Evolutionary conservation across 2,113 vertebrate species (phyloP).

Genomic region (Haemorhous mexicanus): DNA sequence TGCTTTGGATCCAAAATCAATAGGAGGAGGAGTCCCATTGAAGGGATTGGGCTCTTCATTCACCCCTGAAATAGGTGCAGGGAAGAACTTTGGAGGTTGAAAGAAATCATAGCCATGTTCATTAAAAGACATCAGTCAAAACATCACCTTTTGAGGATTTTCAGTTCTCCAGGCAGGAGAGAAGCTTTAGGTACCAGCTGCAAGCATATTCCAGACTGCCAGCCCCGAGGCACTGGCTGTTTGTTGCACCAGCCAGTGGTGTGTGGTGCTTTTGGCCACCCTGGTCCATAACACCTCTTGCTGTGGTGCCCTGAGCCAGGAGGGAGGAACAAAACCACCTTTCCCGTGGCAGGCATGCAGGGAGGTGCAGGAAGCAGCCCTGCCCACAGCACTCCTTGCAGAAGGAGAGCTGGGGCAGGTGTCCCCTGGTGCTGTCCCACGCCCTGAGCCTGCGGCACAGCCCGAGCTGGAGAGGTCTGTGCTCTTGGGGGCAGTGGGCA

Average conservation of each 20-base stretch:
- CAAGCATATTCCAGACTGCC: background rate
- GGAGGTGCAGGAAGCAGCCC: background rate
- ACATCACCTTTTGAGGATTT: background rate
- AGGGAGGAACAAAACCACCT: background rate
- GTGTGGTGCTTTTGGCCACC: background rate
- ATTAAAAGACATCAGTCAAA: background rate
- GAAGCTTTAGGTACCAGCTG: background rate
- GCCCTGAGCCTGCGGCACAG: rapidly evolving
- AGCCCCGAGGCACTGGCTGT: background rate
- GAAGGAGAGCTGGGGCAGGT: background rate
- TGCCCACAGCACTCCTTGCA: rapidly evolving
- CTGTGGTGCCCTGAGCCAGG: rapidly evolving
- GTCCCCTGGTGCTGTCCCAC: rapidly evolving
- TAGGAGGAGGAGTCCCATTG: background rate
- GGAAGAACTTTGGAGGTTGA: background rate
- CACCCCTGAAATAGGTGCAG: background rate
- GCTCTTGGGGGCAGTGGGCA: rapidly evolving
- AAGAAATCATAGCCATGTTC: background rate
- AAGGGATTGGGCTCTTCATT: background rate
- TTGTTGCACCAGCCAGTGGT: background rate
- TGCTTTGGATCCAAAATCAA: background rate
- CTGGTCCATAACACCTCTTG: background rate
- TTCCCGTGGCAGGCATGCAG: rapidly evolving
- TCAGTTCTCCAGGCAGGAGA: background rate
- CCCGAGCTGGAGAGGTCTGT: background rate